Base-by-base conservation (phyloP, 2,797 vertebrate species). In the Neoniphon sammara region DNA sequence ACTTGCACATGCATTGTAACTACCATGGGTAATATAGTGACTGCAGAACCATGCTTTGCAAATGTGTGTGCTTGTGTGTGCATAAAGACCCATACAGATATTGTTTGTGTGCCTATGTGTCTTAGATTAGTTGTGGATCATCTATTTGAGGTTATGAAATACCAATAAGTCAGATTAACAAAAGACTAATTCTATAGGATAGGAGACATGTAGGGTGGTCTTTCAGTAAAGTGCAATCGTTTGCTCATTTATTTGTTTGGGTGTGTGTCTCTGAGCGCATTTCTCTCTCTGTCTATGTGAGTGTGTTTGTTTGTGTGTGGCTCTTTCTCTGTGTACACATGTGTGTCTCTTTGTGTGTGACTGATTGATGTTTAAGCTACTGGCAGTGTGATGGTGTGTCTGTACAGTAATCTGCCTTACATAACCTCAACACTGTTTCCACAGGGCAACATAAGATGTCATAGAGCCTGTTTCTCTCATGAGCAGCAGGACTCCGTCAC, bases 351-450 rank as follows among this genome's bases (percentile, higher is more conserved):
- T 68, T 66, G 18, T 70, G 27, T 78, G 60, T 46, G 57, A 64
- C 61, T 36, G 73, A 81, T 82, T 80, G 42, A 50, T 55, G 54
- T 61, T 49, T 55, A 77, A 81, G 60, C 70, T 74, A 75, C 52
- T 14, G 1, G 67, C 71, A 55, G 70, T 86, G 80, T 68, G 66
- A 76, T 77, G 62, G 55, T 79, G 78, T 49, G 55, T 56, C 11
- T 71, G 52, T 62, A 78, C 55, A 68, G 42, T 91, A 88, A 92
- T 88, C 87, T 80, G 67, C 69, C 17, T 89, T 92, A 91, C 64
- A 62, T 90, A 92, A 92, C 87, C 67, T 70, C 25, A 59, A 66
- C 71, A 15, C 61, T 42, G 55, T 81, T 82, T 80, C 74, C 71
- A 82, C 30, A 66, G 44, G 68, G 50, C 39, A 84, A 53, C 83